A percentile compares a stretch with the other conserved stretches of the same genome.
Conservation (phyloP, 2,888 invertebrate species). For the Neocrepidodera transversa region DNA sequence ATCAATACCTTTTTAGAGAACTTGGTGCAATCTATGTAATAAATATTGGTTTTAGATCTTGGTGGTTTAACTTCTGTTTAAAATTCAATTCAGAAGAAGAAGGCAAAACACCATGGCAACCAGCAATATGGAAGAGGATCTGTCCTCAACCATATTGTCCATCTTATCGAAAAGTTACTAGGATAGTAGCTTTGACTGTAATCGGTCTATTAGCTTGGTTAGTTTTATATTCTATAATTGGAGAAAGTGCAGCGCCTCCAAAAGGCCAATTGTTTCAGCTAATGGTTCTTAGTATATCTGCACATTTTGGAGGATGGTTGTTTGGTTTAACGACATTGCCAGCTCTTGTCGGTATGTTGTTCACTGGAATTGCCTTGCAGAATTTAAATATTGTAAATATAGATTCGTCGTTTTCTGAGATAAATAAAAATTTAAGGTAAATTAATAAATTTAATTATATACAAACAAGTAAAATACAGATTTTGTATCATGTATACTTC, state of each 20-base stretch:
- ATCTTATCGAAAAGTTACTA: slow-evolving; percentile 79
- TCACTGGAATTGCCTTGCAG: slow-evolving; percentile 79
- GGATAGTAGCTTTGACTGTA: slow-evolving; percentile 73
- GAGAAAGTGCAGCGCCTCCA: slow-evolving; percentile 80
- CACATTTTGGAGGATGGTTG: slow-evolving; percentile 84
- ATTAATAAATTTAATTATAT: too few species aligned
- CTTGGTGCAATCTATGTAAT: too few species aligned
- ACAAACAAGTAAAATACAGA: too few species aligned
- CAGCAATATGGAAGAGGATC: slow-evolving; percentile 79
- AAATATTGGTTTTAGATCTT: slow-evolving; percentile 75
- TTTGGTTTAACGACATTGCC: slow-evolving; percentile 82
- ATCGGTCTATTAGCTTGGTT: slow-evolving; percentile 77
- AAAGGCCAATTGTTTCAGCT: slow-evolving; percentile 82
- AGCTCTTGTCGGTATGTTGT: slow-evolving; percentile 85
- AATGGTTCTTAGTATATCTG: slow-evolving; percentile 76
- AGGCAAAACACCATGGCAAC: slow-evolving; percentile 68
- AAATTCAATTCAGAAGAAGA: slow-evolving; percentile 75
- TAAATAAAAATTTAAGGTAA: slow-evolving; percentile 77
- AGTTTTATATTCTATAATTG: slow-evolving; percentile 77
- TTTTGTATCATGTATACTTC: too few species aligned
- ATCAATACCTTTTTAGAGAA: too few species aligned
- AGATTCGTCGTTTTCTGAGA: slow-evolving; percentile 69
- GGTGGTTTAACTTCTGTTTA: slow-evolving; percentile 82
- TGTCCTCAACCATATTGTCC: slow-evolving; percentile 87
- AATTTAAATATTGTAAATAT: slow-evolving; percentile 75